Conservation (phyloP, 2,888 invertebrate species). For the Xestia ashworthii region DNA sequence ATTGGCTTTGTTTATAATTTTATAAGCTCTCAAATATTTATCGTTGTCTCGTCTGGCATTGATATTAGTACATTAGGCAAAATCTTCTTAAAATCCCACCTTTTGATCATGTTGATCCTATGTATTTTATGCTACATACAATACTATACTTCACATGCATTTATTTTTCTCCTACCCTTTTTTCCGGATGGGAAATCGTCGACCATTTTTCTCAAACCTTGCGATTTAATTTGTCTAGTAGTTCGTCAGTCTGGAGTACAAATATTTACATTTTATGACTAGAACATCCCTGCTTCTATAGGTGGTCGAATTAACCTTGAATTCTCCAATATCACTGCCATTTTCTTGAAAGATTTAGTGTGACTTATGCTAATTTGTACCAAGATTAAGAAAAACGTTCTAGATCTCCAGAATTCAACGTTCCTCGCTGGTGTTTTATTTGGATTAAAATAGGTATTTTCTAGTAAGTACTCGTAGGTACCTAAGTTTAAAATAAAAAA, state of each 20-base stretch:
- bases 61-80: background rate
- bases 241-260: background rate
- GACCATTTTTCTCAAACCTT: background rate
- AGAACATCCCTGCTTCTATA: constrained; percentile 11
- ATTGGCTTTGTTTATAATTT: constrained; percentile 8
- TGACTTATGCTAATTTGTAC: background rate
- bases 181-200: too few species aligned
- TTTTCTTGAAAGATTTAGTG: constrained; percentile 11
- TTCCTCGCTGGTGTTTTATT: background rate
- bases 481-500: too few species aligned
- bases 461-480: too few species aligned
- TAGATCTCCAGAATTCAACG: background rate
- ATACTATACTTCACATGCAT: background rate
- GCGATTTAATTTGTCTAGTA: background rate
- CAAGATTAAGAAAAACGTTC: background rate
- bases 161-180: too few species aligned
- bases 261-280: constrained; percentile 22
- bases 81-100: background rate
- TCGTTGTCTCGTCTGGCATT: background rate
- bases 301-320: constrained; percentile 6
- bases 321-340: constrained; percentile 3
- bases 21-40: background rate
- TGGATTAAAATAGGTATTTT: background rate
- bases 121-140: background rate
- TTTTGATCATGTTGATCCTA: background rate